Conservation (phyloP, 2,888 invertebrate genomes). For the Acronicta psi region DNA sequence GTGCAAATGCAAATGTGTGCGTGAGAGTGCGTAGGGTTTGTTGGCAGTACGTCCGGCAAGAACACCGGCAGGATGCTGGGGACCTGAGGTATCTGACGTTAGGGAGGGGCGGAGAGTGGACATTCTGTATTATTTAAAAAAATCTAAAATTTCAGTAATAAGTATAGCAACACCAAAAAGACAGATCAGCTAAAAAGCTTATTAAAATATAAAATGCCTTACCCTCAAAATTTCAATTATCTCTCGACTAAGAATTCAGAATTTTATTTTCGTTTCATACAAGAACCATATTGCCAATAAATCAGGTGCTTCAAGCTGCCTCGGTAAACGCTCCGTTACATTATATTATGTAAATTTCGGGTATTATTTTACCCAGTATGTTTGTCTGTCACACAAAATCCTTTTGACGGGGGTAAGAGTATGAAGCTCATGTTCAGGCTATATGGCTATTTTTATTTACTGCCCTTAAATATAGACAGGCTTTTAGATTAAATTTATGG, state of each 20-base stretch:
- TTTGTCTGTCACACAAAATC: slow-evolving; percentile 71
- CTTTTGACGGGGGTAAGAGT: slow-evolving; percentile 74
- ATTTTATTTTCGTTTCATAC: slow-evolving; percentile 41
- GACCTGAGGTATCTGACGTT: too few relatives aligned
- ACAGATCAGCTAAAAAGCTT: slow-evolving; percentile 9
- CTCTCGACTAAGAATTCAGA: slow-evolving; percentile 28
- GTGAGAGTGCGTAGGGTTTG: too few relatives aligned
- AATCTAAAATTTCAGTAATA: too few relatives aligned
- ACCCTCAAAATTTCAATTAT: slow-evolving; percentile 51
- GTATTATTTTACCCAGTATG: slow-evolving; percentile 64
- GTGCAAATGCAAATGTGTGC: too few relatives aligned
- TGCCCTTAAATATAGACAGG: slow-evolving; percentile 18
- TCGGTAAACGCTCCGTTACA: slow-evolving; percentile 41
- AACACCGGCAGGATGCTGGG: too few relatives aligned
- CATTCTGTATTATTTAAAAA: too few relatives aligned
- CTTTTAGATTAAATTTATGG: slow-evolving; percentile 12
- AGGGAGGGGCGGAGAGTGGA: too few relatives aligned
- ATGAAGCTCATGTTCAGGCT: slow-evolving; percentile 56
- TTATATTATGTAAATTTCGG: slow-evolving; percentile 68
- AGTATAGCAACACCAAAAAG: slow-evolving; percentile 24
- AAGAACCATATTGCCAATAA: slow-evolving; percentile 53
- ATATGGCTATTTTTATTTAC: slow-evolving; percentile 60
- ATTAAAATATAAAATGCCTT: too few relatives aligned
- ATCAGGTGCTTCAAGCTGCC: slow-evolving; percentile 35
- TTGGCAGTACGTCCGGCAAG: too few relatives aligned